Percentiles rank a stretch among this genome's conserved stretches.
Conservation (phyloP, 2,113 vertebrate genomes). For the Nematolebias whitei region DNA sequence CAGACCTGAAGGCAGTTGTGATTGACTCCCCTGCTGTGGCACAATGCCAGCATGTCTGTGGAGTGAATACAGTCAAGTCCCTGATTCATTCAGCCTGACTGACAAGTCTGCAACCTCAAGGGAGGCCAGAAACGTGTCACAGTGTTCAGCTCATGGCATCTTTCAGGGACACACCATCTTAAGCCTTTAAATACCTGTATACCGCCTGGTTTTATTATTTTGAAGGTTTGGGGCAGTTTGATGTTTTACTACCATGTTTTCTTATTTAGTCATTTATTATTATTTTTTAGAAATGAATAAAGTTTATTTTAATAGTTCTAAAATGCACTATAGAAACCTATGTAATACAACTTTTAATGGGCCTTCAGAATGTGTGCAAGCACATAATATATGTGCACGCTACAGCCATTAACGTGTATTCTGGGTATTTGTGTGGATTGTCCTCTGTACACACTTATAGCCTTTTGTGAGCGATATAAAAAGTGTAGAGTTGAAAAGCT, state of each 20-base stretch:
- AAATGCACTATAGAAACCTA: too few species aligned
- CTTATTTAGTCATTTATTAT: not conserved
- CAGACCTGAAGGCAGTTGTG: slow-evolving; percentile 24
- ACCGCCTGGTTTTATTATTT: not conserved
- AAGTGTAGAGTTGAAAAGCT: not conserved
- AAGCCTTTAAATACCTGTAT: too few species aligned
- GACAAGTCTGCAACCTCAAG: slow-evolving; percentile 27
- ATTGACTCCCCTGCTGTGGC: slow-evolving; percentile 37
- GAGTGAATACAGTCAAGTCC: slow-evolving; percentile 31
- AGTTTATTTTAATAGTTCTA: too few species aligned
- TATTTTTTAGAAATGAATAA: not conserved
- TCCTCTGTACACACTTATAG: not conserved
- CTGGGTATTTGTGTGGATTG: not conserved
- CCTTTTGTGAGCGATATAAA: slow-evolving; percentile 9
- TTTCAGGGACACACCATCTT: not conserved
- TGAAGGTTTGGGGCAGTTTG: not conserved
- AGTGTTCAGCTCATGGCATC: slow-evolving; percentile 20
- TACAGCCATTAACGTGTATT: slow-evolving; percentile 11
- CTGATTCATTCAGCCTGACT: slow-evolving; percentile 31
- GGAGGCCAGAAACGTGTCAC: slow-evolving; percentile 10
- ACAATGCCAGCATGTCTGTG: slow-evolving; percentile 30
- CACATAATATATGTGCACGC: not conserved
- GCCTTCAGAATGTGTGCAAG: too few species aligned
- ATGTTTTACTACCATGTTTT: not conserved
- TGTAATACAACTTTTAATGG: too few species aligned